Evolutionary conservation across 1,140 invertebrate genomes (phyloP), one percentile per base, ranked within the genome.

Genomic region (Orius insidiosus): DNA sequence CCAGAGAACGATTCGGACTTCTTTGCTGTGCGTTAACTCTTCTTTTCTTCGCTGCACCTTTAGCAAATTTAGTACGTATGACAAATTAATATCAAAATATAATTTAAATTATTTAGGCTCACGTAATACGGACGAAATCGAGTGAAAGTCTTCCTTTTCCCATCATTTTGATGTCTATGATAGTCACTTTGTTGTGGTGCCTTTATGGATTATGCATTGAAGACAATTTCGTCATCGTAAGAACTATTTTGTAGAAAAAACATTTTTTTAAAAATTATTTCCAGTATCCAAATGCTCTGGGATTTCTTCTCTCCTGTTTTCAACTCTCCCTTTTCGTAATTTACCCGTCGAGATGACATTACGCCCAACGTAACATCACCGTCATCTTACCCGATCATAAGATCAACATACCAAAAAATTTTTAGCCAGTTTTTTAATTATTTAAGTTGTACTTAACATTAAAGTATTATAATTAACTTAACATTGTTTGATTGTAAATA

Each of bases 71-170:
- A 52, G 67, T 80, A 61, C 60, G 61, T 53, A 38, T 45, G 50
- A 47, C 45, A 31, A 39, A 35, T 10, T 45, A 48, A 16, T 45
- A 31, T 39, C 4, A 16, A 24, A 39, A 37, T 39, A 33, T 38
- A 32, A 10, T 36, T 34, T 52, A 38, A 51, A 50, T 49, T 53
- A 51, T 64, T 63, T 4, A 72, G 70, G 60, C 63, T 33, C 76
- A 84, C 63, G 82, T 87, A 6, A 69, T 86, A 42, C 71, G 63
- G 61, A 70, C 74, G 6, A 79, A 76, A 59, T 81, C 69, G 59
- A 75, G 78, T 3, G 82, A 85, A 49, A 76, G 73, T 60, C 33
- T 89, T 63, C 85, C 85, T 16, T 85, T 88, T 58, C 78, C 83
- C 5, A 68, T 88, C 10, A 86, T 86, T 52, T 64, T 85, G 24